phyloP scores from a whole-genome alignment of 2,797 vertebrate species.

The Crocidura indochinensis region DNA sequence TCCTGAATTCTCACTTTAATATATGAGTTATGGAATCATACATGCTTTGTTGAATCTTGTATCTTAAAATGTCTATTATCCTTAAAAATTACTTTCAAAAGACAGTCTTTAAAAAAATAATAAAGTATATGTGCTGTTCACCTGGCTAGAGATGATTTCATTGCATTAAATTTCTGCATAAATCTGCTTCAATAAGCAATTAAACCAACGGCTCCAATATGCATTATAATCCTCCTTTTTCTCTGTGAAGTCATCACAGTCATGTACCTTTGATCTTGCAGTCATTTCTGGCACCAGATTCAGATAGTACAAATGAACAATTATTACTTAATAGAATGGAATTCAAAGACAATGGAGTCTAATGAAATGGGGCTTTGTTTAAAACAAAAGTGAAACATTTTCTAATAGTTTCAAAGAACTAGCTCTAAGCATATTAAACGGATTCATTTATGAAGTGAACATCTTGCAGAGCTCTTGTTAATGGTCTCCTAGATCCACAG shows the following conservation, averaged over 20 bases:
- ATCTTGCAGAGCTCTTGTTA: constrained; percentile 58
- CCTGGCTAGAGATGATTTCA: constrained; percentile 76
- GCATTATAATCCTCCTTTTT: constrained; percentile 85
- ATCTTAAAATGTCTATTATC: constrained; percentile 76
- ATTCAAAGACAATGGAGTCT: constrained; percentile 83
- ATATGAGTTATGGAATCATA: constrained; percentile 67
- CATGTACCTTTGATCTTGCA: constrained; percentile 86
- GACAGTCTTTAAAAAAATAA: constrained; percentile 71
- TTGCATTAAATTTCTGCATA: constrained; percentile 84
- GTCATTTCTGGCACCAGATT: constrained; percentile 85
- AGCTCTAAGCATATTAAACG: constrained; percentile 69
- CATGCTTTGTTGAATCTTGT: constrained; percentile 64
- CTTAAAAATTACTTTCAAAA: constrained; percentile 76
- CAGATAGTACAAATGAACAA: constrained; percentile 85
- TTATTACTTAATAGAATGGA: constrained; percentile 84
- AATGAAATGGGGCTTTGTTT: constrained; percentile 84
- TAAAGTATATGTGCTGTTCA: constrained; percentile 81
- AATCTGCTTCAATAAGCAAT: constrained; percentile 85
- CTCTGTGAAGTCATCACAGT: constrained; percentile 84
- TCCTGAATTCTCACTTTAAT: constrained; percentile 62
- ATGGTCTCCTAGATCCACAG: constrained; percentile 52
- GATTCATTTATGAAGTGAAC: constrained; percentile 71
- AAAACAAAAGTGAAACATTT: constrained; percentile 75
- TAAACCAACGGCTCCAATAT: constrained; percentile 79
- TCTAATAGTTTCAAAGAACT: constrained; percentile 72